Percentiles rank a stretch among this genome's conserved stretches.
Conservation (phyloP, 2,888 invertebrate genomes). For the Orthosia gracilis region DNA sequence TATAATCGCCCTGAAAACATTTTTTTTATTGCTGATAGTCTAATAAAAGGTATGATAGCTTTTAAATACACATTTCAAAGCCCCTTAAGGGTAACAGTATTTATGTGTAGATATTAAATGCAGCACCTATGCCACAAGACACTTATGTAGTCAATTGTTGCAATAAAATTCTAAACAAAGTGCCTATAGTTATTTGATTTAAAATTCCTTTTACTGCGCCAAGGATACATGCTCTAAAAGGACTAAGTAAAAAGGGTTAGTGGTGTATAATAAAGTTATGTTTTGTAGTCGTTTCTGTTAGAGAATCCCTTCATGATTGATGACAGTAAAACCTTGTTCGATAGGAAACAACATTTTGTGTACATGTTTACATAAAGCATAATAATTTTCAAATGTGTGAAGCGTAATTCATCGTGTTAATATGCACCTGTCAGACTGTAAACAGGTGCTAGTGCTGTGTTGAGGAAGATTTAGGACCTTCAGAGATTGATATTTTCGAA, state of each 20-base stretch:
- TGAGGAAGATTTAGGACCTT: slow-evolving; percentile 69
- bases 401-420: slow-evolving; percentile 32
- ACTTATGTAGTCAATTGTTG: slow-evolving; percentile 8
- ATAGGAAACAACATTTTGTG: slow-evolving; percentile 1
- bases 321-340: slow-evolving; percentile 30
- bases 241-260: slow-evolving; percentile 7
- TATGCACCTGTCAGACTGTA: slow-evolving; percentile 40
- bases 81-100: slow-evolving; percentile 6
- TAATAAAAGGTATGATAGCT: slow-evolving; percentile 4
- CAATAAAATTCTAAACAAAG: slow-evolving; percentile 13
- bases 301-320: slow-evolving; percentile 17
- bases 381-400: slow-evolving; percentile 18
- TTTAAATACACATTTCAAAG: slow-evolving; percentile 10
- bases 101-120: slow-evolving; percentile 24
- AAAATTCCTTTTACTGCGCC: background rate
- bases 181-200: background rate
- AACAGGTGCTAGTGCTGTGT: slow-evolving; percentile 35
- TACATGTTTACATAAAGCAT: slow-evolving; percentile 3
- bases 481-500: slow-evolving; percentile 71
- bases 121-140: background rate
- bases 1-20: background rate
- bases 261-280: background rate
- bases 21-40: slow-evolving; percentile 4
- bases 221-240: slow-evolving; percentile 13
- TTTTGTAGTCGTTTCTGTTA: background rate